These are phyloP conservation scores for Cromileptes altivelis DNA, from an alignment of 2,113 vertebrate genomes.

Conservation along the genomic window DNA sequence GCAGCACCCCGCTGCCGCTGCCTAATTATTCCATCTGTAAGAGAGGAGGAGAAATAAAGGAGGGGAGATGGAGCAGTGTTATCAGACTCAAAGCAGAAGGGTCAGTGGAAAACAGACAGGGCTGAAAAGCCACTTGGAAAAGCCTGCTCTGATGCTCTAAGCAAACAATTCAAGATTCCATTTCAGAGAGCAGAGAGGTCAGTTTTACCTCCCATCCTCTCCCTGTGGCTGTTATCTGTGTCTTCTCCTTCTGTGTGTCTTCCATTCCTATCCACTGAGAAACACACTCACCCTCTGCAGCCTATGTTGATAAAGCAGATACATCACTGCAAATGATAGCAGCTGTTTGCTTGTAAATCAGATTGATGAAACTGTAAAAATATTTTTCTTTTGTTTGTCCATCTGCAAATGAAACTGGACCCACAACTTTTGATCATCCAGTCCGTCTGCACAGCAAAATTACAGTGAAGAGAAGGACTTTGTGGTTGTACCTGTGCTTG, in stretches of 20 bases:
- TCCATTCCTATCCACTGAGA: not conserved
- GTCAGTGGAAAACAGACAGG: conserved; percentile 61
- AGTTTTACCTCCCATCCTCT: no score
- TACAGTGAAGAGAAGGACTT: no score
- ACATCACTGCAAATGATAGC: not conserved
- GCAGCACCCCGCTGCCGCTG: not conserved
- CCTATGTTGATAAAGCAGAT: conserved; percentile 16
- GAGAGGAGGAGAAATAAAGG: not conserved
- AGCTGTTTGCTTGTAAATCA: not conserved
- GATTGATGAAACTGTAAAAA: no score
- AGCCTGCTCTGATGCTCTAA: conserved; percentile 8
- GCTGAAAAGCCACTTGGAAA: conserved; percentile 22
- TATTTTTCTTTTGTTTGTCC: no score
- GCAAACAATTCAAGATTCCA: conserved; percentile 25
- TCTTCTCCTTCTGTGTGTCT: not conserved
- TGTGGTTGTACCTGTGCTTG: no score
- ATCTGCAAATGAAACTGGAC: no score
- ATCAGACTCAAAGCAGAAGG: conserved; percentile 53
- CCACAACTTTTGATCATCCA: no score
- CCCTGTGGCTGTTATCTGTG: not conserved
- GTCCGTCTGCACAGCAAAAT: no score
- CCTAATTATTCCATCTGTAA: conserved; percentile 55
- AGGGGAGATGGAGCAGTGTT: not conserved
- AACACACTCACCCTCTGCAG: conserved; percentile 5
- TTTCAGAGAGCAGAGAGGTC: no score